phyloP scores from a whole-genome alignment of 2,113 vertebrate genomes.

The Mellivora capensis region DNA sequence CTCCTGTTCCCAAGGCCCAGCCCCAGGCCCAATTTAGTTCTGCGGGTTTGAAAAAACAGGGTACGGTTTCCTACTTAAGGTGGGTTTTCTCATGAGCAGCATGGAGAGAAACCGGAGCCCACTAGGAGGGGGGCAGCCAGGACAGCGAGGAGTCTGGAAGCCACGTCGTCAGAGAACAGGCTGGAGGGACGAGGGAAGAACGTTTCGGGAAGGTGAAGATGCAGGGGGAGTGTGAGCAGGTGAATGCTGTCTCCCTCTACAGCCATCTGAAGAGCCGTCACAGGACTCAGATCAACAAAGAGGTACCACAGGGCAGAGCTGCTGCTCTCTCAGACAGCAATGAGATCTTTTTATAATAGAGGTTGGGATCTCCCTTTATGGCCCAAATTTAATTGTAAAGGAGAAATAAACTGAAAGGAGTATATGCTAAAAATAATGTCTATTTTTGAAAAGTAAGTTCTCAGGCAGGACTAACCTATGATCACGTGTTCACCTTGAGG shows the following conservation, averaged over 20 bases:
- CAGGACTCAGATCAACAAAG: not conserved
- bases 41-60: not conserved
- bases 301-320: fast-evolving
- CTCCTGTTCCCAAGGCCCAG: not conserved
- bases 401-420: not conserved
- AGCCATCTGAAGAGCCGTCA: not conserved
- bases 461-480: too few species aligned
- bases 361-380: not conserved
- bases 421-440: too few species aligned
- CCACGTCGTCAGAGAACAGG: not conserved
- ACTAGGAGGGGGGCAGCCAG: not conserved
- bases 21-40: not conserved
- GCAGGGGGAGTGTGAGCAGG: too few species aligned
- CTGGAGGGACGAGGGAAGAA: too few species aligned
- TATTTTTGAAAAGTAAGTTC: not conserved
- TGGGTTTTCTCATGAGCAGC: not conserved
- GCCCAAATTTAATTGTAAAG: not conserved
- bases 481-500: not conserved
- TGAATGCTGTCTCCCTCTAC: not conserved
- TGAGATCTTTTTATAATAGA: not conserved
- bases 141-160: not conserved
- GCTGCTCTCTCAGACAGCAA: not conserved
- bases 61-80: not conserved
- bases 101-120: not conserved
- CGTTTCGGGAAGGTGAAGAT: not conserved